phyloP scores from a whole-genome alignment of 2,113 vertebrate species.

The Turdus rufiventris region DNA sequence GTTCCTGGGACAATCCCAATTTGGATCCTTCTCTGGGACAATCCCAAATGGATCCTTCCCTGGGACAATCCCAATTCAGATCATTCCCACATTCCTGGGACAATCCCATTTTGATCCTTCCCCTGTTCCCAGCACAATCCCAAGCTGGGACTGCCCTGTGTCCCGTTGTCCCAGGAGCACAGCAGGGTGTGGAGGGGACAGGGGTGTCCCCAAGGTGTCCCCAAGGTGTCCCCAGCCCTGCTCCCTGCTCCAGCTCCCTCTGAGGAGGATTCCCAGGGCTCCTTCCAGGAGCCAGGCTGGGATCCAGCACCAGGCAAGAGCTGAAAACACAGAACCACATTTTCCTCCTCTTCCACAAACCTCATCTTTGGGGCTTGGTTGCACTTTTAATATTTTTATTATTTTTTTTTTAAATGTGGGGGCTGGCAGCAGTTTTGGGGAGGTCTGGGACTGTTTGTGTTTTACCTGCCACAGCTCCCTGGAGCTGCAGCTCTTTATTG shows the following conservation, averaged over 20 bases:
- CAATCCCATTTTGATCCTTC: too few relatives aligned
- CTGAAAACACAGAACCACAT: background rate
- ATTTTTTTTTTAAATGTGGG: background rate
- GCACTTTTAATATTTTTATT: too few relatives aligned
- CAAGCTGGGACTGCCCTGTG: accelerated
- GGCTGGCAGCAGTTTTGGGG: background rate
- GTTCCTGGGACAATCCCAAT: too few relatives aligned
- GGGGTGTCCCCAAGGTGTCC: background rate
- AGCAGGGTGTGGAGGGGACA: background rate
- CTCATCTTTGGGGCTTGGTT: background rate
- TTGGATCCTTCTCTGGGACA: too few relatives aligned
- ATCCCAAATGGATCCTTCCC: background rate
- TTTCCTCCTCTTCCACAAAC: background rate
- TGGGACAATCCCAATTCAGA: too few relatives aligned
- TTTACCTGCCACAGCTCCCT: constrained; percentile 34
- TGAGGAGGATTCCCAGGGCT: background rate
- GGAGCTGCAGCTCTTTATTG: background rate
- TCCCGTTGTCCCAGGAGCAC: background rate
- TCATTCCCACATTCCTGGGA: too few relatives aligned
- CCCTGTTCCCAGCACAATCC: background rate
- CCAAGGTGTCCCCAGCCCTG: background rate
- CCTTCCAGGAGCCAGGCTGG: background rate
- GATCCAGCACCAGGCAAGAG: background rate
- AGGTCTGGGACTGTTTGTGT: background rate
- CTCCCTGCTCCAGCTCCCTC: background rate